Evolutionary conservation across 2,797 vertebrate species (phyloP).

Genomic region (Gila robusta): DNA sequence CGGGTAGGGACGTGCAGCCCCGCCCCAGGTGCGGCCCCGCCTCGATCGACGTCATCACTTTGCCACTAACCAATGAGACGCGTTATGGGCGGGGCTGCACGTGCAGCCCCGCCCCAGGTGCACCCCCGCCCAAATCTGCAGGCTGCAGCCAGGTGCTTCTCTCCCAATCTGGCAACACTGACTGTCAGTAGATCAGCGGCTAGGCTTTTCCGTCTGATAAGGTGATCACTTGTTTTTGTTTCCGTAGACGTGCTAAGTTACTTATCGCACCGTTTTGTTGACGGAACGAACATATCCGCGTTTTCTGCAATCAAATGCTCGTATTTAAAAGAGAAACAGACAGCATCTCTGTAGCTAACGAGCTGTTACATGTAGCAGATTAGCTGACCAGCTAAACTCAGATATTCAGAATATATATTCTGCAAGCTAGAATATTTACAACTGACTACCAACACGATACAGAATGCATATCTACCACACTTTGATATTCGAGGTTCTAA

Average conservation of each 20-base stretch:
- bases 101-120: too few relatives aligned
- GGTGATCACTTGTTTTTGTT: constrained; percentile 35
- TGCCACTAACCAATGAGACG: too few relatives aligned
- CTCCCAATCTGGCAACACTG: too few relatives aligned
- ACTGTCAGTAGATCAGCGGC: constrained; percentile 44
- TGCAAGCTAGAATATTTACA: neutral
- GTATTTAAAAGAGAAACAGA: neutral
- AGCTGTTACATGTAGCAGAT: constrained; percentile 43
- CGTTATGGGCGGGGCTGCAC: too few relatives aligned
- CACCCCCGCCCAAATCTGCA: too few relatives aligned
- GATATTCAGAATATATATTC: neutral
- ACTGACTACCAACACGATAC: neutral
- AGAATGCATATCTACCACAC: neutral
- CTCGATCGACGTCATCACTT: too few relatives aligned
- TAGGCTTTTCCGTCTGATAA: constrained; percentile 42
- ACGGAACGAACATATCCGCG: neutral
- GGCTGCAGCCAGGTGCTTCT: too few relatives aligned
- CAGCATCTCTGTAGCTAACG: constrained; percentile 13
- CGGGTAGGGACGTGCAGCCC: too few relatives aligned
- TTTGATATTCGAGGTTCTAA: neutral
- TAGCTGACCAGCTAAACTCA: constrained; percentile 32
- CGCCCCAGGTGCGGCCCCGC: too few relatives aligned
- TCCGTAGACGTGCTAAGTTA: neutral
- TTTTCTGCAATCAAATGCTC: neutral
- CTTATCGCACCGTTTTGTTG: neutral